A percentile compares a stretch with the other conserved stretches of the same genome.
These are phyloP conservation scores for Podabrus alpinus DNA, from an alignment of 2,888 invertebrate species.

Conservation along the genomic window DNA sequence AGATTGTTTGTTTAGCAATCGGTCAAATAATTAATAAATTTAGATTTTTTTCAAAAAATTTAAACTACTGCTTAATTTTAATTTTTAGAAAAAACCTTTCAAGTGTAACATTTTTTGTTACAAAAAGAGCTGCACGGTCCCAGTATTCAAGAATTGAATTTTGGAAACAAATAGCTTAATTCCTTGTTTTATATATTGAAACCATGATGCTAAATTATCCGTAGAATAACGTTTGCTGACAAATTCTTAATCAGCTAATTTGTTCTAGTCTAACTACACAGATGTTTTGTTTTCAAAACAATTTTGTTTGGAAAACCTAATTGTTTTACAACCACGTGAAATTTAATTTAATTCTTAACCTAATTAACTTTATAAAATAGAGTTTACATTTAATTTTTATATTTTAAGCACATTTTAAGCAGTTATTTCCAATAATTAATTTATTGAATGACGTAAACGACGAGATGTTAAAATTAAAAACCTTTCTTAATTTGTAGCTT, in stretches of 20 bases:
- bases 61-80: no score
- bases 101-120: not conserved
- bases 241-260: slow-evolving; percentile 4
- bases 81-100: not conserved
- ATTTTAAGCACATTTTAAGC: not conserved
- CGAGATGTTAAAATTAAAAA: not conserved
- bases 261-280: slow-evolving; percentile 1
- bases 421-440: not conserved
- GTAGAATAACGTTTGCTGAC: not conserved
- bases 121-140: not conserved
- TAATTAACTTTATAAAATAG: not conserved
- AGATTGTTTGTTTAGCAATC: no score
- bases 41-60: no score
- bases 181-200: slow-evolving; percentile 16
- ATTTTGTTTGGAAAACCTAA: not conserved
- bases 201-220: slow-evolving; percentile 2
- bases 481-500: not conserved
- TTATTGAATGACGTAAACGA: not conserved
- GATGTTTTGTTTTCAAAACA: slow-evolving; percentile 3
- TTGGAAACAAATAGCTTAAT: slow-evolving; percentile 19
- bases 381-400: not conserved
- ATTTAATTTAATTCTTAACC: not conserved
- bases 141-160: slow-evolving; percentile 1
- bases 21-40: no score
- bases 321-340: not conserved